These are phyloP conservation scores for Heterotilapia buettikoferi DNA, from an alignment of 2,113 vertebrate species.

Conservation along the genomic window DNA sequence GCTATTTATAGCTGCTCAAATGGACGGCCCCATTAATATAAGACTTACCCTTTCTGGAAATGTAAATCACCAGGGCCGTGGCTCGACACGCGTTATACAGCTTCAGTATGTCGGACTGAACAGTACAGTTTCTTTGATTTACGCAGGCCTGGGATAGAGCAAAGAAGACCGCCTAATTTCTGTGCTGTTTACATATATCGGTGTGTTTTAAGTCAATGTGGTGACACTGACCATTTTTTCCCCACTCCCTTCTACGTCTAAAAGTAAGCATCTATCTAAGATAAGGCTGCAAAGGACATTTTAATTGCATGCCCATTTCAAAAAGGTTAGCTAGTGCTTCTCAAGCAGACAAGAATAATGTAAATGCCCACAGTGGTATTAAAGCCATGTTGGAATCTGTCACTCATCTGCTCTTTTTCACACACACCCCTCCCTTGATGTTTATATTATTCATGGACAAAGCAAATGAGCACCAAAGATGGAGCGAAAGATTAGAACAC, in stretches of 20 bases:
- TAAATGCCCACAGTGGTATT: background rate
- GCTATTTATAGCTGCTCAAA: conserved; percentile 66
- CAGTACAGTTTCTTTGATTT: conserved; percentile 28
- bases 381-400: background rate
- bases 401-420: conserved; percentile 12
- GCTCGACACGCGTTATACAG: conserved; percentile 30
- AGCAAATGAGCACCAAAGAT: background rate
- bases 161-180: background rate
- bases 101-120: conserved; percentile 38
- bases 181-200: background rate
- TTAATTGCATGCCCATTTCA: background rate
- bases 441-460: conserved; percentile 28
- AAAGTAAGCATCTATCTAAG: background rate
- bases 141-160: background rate
- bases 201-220: background rate
- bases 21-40: conserved; percentile 64
- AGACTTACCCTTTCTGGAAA: conserved; percentile 58
- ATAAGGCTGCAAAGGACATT: background rate
- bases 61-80: conserved; percentile 54
- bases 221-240: background rate
- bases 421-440: background rate
- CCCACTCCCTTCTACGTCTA: background rate
- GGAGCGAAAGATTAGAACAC: background rate
- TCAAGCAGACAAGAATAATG: background rate
- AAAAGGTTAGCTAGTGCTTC: background rate